Conservation (phyloP, 1,140 invertebrate species). For the Scaptomyza pallida region DNA sequence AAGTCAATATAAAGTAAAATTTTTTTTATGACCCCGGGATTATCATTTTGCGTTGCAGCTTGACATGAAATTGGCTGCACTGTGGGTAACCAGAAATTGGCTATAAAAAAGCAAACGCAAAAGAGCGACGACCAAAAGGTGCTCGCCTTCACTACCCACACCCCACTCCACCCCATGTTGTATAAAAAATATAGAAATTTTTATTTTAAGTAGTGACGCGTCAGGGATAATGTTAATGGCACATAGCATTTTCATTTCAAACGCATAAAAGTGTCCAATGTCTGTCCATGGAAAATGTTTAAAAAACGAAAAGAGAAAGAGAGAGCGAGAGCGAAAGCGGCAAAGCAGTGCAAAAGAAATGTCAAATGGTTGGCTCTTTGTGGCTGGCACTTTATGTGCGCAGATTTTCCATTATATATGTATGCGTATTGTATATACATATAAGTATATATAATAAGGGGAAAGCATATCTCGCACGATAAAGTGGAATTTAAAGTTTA, state of each 20-base stretch:
- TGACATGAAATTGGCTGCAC: conserved; percentile 82
- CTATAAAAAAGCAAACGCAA: conserved; percentile 76
- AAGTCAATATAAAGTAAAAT: conserved; percentile 83
- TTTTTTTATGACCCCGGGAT: conserved; percentile 78
- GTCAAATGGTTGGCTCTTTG: conserved; percentile 49
- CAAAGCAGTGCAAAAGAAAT: conserved; percentile 41
- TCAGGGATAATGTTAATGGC: conserved; percentile 82
- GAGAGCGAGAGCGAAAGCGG: not conserved
- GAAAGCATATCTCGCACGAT: conserved; percentile 59
- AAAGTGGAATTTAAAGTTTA: conserved; percentile 76
- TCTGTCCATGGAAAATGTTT: conserved; percentile 51
- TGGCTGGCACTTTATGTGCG: conserved; percentile 69
- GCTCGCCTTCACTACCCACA: conserved; percentile 10
- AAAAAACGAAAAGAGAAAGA: conserved; percentile 35
- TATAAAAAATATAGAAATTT: conserved; percentile 82
- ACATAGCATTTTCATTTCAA: conserved; percentile 82
- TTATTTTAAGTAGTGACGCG: conserved; percentile 83
- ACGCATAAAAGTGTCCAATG: conserved; percentile 76
- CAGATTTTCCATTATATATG: conserved; percentile 59
- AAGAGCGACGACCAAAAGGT: conserved; percentile 72
- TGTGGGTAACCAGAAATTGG: conserved; percentile 82
- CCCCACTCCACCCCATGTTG: conserved; percentile 30
- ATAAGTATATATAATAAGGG: conserved; percentile 57
- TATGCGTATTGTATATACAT: conserved; percentile 25
- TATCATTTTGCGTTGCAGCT: conserved; percentile 79